A percentile compares a stretch with the other conserved stretches of the same genome.
Conservation (phyloP, 1,140 invertebrate genomes). For the Pteromalus puparum region DNA sequence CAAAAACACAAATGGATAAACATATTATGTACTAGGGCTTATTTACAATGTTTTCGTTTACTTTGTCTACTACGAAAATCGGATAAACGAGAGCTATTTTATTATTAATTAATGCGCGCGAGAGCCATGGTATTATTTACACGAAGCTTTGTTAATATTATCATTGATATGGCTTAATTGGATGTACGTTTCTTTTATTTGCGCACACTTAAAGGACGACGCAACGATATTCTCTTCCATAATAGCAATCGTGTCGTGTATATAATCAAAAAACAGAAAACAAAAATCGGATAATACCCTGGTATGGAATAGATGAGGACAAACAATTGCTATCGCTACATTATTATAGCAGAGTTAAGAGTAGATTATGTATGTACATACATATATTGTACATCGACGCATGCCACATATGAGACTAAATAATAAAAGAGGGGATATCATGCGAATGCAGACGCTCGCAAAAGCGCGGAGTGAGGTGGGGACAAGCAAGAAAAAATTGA, state of each 20-base stretch:
- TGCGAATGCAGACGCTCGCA: not conserved
- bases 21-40: not conserved
- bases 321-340: not conserved
- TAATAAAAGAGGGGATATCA: not conserved
- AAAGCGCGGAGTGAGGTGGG: not conserved
- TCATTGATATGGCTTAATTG: not conserved
- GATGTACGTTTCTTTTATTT: not conserved
- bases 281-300: not conserved
- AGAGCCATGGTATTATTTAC: not conserved
- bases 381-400: not conserved
- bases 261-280: not conserved
- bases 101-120: not conserved
- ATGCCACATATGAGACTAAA: not conserved
- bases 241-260: not conserved
- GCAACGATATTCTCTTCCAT: not conserved
- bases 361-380: not conserved
- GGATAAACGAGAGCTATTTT: not conserved
- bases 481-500: too few relatives aligned
- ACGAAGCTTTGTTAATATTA: slow-evolving; percentile 5
- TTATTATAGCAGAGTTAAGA: not conserved
- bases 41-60: not conserved
- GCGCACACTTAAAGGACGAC: not conserved
- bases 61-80: not conserved
- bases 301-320: not conserved
- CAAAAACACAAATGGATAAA: slow-evolving; percentile 72